phyloP scores from a whole-genome alignment of 2,888 invertebrate species.

The Strigamia maritima region DNA sequence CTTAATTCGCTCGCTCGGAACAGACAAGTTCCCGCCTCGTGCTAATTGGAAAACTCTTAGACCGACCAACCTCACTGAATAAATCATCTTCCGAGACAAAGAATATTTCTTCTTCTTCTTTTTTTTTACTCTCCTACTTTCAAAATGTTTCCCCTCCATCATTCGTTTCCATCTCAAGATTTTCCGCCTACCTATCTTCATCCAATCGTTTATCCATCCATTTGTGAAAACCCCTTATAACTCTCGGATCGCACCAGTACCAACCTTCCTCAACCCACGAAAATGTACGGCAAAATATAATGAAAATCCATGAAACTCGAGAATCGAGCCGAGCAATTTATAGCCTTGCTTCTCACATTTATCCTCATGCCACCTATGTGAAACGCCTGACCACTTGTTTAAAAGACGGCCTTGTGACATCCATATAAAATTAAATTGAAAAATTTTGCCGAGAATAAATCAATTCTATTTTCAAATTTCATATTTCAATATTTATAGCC shows the following conservation, averaged over 20 bases:
- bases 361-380: neutral
- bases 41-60: slow-evolving; percentile 29
- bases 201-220: slow-evolving; percentile 27
- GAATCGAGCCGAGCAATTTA: slow-evolving; percentile 2
- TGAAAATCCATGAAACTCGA: slow-evolving; percentile 4
- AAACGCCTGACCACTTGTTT: neutral
- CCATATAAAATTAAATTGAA: neutral
- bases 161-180: slow-evolving; percentile 12
- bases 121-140: neutral
- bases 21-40: slow-evolving; percentile 29
- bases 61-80: neutral
- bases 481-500: neutral
- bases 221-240: slow-evolving; percentile 15
- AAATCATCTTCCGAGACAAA: slow-evolving; percentile 21
- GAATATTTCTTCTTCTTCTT: neutral
- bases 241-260: neutral
- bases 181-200: slow-evolving; percentile 24
- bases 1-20: slow-evolving; percentile 29
- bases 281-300: slow-evolving; percentile 8
- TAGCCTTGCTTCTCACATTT: neutral
- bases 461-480: neutral
- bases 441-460: neutral
- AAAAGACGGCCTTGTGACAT: neutral
- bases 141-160: neutral
- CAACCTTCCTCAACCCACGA: neutral